A percentile compares a stretch with the other conserved stretches of the same genome.
phyloP scores from a whole-genome alignment of 2,888 invertebrate species.

The Dicyrtoma fusca region DNA sequence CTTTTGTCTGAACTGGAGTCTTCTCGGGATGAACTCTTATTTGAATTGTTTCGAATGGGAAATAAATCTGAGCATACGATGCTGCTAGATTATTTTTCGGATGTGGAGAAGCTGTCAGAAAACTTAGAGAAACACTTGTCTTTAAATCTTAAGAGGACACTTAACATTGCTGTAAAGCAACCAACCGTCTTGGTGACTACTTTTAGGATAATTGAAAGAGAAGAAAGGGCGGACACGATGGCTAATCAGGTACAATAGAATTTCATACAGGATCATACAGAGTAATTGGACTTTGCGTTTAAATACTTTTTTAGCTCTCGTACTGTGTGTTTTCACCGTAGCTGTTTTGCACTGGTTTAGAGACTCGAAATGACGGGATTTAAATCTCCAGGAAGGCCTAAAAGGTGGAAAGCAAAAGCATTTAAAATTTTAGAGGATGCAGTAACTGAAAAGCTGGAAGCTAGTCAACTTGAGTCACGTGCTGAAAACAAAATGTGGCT shows the following conservation, averaged over 20 bases:
- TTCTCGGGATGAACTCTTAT: slow-evolving; percentile 92
- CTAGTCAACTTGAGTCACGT: slow-evolving; percentile 90
- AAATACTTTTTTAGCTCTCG: too few species aligned
- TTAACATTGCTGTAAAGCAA: slow-evolving; percentile 92
- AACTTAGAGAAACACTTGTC: slow-evolving; percentile 88
- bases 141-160: slow-evolving; percentile 82
- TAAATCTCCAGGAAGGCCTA: slow-evolving; percentile 91
- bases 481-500: slow-evolving; percentile 93
- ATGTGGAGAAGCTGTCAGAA: slow-evolving; percentile 87
- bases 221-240: slow-evolving; percentile 91
- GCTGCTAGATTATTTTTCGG: slow-evolving; percentile 93
- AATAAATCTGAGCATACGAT: slow-evolving; percentile 88
- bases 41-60: slow-evolving; percentile 90
- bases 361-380: slow-evolving; percentile 82
- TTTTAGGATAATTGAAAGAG: slow-evolving; percentile 92
- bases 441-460: slow-evolving; percentile 85
- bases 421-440: slow-evolving; percentile 79
- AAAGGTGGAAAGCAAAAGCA: slow-evolving; percentile 84
- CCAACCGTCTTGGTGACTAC: slow-evolving; percentile 95
- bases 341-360: slow-evolving; percentile 61
- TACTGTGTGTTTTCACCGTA: too few species aligned
- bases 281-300: too few species aligned
- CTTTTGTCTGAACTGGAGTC: slow-evolving; percentile 94
- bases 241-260: slow-evolving; percentile 66
- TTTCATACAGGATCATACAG: too few species aligned